phyloP scores from a whole-genome alignment of 2,113 vertebrate genomes.

The Notarius lentiginosus region DNA sequence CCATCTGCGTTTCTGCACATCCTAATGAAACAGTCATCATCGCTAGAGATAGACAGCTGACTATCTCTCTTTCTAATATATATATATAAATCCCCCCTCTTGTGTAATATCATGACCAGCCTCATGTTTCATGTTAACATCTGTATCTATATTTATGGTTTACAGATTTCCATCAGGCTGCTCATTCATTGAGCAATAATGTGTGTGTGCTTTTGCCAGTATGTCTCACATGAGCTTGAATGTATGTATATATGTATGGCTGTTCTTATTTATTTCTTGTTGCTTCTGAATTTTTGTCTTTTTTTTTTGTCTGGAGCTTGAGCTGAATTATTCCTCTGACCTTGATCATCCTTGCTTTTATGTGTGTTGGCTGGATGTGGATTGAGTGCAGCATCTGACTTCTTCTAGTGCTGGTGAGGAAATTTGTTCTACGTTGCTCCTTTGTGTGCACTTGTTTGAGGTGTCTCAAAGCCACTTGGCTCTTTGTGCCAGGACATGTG shows the following conservation, averaged over 20 bases:
- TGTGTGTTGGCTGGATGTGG: not conserved
- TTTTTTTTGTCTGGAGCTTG: not conserved
- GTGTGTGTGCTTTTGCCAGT: not conserved
- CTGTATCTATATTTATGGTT: no score
- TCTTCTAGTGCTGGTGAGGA: not conserved
- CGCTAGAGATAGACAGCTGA: no score
- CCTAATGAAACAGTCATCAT: no score
- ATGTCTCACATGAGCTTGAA: not conserved
- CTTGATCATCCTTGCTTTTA: not conserved
- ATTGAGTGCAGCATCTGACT: not conserved
- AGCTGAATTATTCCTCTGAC: not conserved
- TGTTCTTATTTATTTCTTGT: no score
- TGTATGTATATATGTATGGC: not conserved
- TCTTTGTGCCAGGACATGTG: not conserved
- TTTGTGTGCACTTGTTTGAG: not conserved
- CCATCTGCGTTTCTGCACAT: no score
- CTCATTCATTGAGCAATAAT: no score
- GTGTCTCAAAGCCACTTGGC: not conserved
- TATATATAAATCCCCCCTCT: no score
- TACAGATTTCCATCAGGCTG: no score
- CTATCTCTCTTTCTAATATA: no score
- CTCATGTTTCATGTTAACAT: no score
- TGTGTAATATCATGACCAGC: no score
- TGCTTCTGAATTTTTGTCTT: not conserved
- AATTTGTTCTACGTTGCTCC: not conserved